Evolutionary conservation across 1,140 invertebrate genomes (phyloP).

Genomic region (Popillia japonica): DNA sequence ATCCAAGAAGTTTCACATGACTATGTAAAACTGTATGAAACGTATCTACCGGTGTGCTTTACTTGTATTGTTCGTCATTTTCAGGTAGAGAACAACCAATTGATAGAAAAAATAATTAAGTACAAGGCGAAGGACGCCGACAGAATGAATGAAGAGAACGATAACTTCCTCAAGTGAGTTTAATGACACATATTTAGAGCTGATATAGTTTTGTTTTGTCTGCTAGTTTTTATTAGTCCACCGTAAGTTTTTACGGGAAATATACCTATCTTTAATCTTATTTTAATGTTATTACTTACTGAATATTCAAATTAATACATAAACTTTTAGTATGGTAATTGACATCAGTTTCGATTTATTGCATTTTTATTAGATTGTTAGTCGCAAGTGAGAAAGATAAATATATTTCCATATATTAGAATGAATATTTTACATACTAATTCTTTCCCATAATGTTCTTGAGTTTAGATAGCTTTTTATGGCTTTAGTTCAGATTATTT

Average conservation of each 20-base stretch:
- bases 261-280: slow-evolving; percentile 8
- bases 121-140: slow-evolving; percentile 95
- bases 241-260: not conserved
- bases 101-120: slow-evolving; percentile 87
- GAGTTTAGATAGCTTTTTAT: not conserved
- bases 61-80: slow-evolving; percentile 49
- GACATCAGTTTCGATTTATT: not conserved
- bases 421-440: not conserved
- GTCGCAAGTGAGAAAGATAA: not conserved
- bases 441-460: not conserved
- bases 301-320: not conserved
- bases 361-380: not conserved
- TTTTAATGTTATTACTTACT: not conserved
- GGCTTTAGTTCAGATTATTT: not conserved
- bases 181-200: not conserved
- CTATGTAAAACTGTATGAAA: not conserved
- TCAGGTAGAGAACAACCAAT: slow-evolving; percentile 88
- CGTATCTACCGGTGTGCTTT: not conserved
- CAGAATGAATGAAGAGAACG: slow-evolving; percentile 93
- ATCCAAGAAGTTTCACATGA: slow-evolving; percentile 30
- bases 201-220: not conserved
- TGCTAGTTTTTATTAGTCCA: not conserved
- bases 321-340: not conserved
- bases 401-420: not conserved
- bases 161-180: slow-evolving; percentile 85